phyloP scores from a whole-genome alignment of 1,140 invertebrate species.

The Arion vulgaris region DNA sequence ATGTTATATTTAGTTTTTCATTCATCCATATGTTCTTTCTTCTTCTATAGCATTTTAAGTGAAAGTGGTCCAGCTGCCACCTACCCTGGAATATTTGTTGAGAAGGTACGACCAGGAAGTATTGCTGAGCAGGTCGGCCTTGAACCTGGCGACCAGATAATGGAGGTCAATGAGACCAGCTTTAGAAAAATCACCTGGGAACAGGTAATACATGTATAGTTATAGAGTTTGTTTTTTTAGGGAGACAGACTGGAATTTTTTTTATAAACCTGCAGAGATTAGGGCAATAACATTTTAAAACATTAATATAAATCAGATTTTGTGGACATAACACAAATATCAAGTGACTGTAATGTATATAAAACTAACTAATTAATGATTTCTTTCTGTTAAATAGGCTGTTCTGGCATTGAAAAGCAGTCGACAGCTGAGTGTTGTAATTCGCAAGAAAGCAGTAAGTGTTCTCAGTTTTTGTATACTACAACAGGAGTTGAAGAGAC shows the following conservation, averaged over 20 bases:
- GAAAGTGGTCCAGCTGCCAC: conserved; percentile 80
- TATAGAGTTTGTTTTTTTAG: too few relatives aligned
- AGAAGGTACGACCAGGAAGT: conserved; percentile 91
- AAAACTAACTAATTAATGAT: too few relatives aligned
- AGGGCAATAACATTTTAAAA: too few relatives aligned
- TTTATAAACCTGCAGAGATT: too few relatives aligned
- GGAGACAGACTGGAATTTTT: too few relatives aligned
- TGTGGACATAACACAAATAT: too few relatives aligned
- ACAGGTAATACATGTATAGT: too few relatives aligned
- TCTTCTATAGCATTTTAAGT: conserved; percentile 76
- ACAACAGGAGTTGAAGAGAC: too few relatives aligned
- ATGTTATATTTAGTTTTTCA: too few relatives aligned
- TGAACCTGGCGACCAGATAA: conserved; percentile 91
- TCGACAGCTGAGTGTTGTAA: conserved; percentile 78
- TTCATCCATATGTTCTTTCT: not conserved
- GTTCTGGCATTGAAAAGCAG: conserved; percentile 63
- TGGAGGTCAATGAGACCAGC: conserved; percentile 86
- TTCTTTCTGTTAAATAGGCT: conserved; percentile 47
- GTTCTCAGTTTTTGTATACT: too few relatives aligned
- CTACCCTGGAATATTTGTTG: conserved; percentile 88
- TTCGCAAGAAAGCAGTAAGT: conserved; percentile 82
- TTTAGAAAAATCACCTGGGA: conserved; percentile 81
- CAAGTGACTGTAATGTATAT: too few relatives aligned
- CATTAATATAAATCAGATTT: too few relatives aligned
- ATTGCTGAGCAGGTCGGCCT: conserved; percentile 89